Conservation (phyloP, 2,797 vertebrate species). For the Orientallactaga sibirica region DNA sequence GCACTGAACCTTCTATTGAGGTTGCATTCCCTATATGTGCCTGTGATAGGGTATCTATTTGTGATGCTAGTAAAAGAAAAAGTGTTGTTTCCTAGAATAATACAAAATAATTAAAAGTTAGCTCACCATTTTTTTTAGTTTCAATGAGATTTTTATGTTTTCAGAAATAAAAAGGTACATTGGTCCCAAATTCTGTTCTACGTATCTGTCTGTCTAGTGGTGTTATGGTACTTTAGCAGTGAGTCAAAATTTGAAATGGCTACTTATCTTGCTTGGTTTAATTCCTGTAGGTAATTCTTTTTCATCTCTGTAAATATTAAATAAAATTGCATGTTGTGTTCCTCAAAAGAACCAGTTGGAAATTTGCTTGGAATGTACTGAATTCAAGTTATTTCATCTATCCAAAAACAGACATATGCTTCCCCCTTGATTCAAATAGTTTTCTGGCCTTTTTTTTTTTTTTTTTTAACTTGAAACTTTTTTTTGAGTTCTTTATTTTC, state of each 20-base stretch:
- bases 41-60: neutral
- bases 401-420: neutral
- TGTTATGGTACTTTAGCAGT: neutral
- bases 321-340: neutral
- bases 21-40: neutral
- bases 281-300: neutral
- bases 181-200: neutral
- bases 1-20: neutral
- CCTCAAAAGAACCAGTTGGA: neutral
- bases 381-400: neutral
- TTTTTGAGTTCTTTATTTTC: neutral
- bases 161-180: neutral
- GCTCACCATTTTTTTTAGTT: neutral
- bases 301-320: neutral
- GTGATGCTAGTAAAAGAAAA: neutral
- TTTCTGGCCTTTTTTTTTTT: neutral
- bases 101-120: constrained; percentile 9
- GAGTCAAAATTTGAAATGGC: neutral
- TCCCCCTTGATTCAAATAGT: neutral
- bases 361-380: neutral
- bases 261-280: neutral
- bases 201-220: neutral
- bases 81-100: neutral
- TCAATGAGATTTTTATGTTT: neutral
- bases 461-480: neutral